These are phyloP conservation scores for Corythoichthys haematopterus DNA, from an alignment of 2,113 vertebrate species.

Conservation along the genomic window DNA sequence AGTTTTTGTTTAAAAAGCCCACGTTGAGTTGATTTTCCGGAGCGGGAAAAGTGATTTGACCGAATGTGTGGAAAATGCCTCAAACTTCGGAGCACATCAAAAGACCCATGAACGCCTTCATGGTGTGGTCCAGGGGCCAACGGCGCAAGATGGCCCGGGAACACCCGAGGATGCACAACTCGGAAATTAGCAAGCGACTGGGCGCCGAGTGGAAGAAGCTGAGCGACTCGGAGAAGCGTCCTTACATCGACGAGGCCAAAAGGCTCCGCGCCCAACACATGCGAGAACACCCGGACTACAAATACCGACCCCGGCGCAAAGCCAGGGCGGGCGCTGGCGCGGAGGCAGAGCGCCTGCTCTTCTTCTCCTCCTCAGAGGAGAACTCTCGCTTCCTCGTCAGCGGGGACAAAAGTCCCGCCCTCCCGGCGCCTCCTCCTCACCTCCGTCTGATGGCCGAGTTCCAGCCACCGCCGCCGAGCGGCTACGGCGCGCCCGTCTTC, in stretches of 20 bases:
- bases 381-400: slow-evolving; percentile 79
- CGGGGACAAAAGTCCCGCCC: slow-evolving; percentile 83
- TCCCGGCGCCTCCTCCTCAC: slow-evolving; percentile 82
- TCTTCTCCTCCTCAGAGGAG: slow-evolving; percentile 56
- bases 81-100: slow-evolving; percentile 95
- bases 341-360: slow-evolving; percentile 87
- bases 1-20: background rate
- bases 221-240: slow-evolving; percentile 88
- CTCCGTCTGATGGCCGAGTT: slow-evolving; percentile 86
- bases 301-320: slow-evolving; percentile 93
- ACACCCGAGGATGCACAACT: slow-evolving; percentile 98
- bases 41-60: slow-evolving; percentile 9
- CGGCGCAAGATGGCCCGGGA: slow-evolving; percentile 94
- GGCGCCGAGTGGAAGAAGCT: slow-evolving; percentile 85
- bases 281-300: slow-evolving; percentile 97
- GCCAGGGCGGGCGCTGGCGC: slow-evolving; percentile 78
- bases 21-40: background rate
- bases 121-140: slow-evolving; percentile 96
- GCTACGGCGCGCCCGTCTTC: slow-evolving; percentile 82
- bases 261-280: slow-evolving; percentile 92
- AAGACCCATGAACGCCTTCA: slow-evolving; percentile 97
- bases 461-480: slow-evolving; percentile 77
- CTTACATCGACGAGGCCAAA: slow-evolving; percentile 97
- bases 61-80: slow-evolving; percentile 72
- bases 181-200: slow-evolving; percentile 77